Conservation (phyloP, 2,113 vertebrate genomes). For the Sphaerodactylus townsendi region DNA sequence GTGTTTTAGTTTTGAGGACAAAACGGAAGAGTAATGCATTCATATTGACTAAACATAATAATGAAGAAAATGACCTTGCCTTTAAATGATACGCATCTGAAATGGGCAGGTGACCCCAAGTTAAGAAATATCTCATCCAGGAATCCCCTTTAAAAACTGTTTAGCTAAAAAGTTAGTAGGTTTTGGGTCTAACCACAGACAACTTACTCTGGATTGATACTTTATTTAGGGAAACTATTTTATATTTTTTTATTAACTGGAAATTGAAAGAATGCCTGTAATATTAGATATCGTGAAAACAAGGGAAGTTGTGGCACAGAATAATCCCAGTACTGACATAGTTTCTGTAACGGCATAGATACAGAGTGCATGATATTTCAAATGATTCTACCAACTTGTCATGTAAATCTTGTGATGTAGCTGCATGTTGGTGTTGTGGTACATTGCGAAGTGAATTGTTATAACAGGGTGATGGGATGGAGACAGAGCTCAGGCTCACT, state of each 20-base stretch:
- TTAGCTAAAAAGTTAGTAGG: not conserved
- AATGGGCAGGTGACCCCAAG: not conserved
- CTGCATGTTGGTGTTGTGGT: not conserved
- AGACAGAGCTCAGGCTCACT: not conserved
- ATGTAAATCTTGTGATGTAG: not conserved
- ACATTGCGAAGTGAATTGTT: not conserved
- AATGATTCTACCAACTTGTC: not conserved
- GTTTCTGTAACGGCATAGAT: not conserved
- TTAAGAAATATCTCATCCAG: not conserved
- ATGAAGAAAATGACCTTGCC: not conserved
- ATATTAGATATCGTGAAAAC: not conserved
- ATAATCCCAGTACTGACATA: not conserved
- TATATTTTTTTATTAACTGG: not conserved
- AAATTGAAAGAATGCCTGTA: not conserved
- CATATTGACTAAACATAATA: not conserved
- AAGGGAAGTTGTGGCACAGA: not conserved
- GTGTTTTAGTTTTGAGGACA: not conserved
- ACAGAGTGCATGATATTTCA: not conserved
- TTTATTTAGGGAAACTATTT: not conserved
- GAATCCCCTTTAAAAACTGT: not conserved
- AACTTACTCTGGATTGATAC: not conserved
- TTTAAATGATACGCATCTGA: not conserved
- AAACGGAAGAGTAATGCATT: not conserved
- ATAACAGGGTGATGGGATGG: not conserved
- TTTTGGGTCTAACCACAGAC: not conserved